Percentiles rank a stretch among this genome's conserved stretches.
Conservation (phyloP, 1,140 invertebrate species). For the Caerostris darwini region DNA sequence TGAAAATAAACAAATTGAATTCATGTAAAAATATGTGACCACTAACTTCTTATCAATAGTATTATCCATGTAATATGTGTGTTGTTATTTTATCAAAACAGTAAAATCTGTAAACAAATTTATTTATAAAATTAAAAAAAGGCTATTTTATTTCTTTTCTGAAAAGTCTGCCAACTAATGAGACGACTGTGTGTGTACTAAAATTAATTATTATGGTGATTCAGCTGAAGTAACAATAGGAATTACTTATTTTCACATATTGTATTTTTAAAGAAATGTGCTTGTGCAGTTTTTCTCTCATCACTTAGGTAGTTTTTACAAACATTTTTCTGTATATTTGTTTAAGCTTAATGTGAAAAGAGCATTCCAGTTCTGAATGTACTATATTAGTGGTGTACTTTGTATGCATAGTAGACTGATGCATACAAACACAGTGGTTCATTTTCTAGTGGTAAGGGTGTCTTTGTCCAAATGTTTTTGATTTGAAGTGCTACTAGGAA, state of each 20-base stretch:
- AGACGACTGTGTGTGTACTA: too few relatives aligned
- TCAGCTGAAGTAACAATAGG: not conserved
- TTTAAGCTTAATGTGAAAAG: not conserved
- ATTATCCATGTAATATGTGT: too few relatives aligned
- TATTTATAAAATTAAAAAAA: too few relatives aligned
- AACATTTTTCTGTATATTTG: not conserved
- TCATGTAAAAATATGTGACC: too few relatives aligned
- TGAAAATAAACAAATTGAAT: too few relatives aligned
- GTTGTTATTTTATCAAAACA: too few relatives aligned
- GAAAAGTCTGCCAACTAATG: too few relatives aligned
- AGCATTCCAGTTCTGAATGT: conserved; percentile 29
- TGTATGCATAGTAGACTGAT: not conserved
- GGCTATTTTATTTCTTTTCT: too few relatives aligned
- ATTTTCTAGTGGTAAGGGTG: not conserved
- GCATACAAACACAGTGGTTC: not conserved
- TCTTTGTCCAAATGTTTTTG: not conserved
- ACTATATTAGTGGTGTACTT: not conserved
- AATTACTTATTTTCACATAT: conserved; percentile 45
- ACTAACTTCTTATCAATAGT: too few relatives aligned
- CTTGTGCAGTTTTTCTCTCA: conserved; percentile 15
- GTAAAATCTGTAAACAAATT: too few relatives aligned
- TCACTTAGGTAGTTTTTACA: conserved; percentile 17
- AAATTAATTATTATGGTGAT: too few relatives aligned
- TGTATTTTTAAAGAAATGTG: conserved; percentile 38
- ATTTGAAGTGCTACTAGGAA: not conserved